phyloP scores from a whole-genome alignment of 2,113 vertebrate species.

The Chlorodrepanis virens region DNA sequence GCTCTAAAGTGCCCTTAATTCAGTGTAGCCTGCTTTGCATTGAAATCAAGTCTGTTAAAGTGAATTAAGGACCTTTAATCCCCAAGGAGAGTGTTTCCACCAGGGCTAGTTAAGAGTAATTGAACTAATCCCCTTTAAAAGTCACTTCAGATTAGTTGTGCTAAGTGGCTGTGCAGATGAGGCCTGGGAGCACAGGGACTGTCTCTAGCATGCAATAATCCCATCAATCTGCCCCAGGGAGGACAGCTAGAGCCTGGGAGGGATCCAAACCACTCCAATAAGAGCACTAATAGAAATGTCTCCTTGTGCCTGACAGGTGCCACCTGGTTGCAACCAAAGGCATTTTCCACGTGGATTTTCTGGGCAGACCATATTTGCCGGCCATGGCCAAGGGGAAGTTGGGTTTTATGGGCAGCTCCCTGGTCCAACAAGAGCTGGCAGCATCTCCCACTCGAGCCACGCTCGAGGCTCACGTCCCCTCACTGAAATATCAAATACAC shows the following conservation, averaged over 20 bases:
- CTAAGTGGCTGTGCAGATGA: constrained; percentile 42
- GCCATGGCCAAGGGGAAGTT: not conserved
- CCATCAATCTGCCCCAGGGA: constrained; percentile 29
- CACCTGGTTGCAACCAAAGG: constrained; percentile 42
- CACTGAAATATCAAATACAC: rapidly evolving
- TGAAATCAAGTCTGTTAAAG: not conserved
- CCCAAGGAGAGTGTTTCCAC: constrained; percentile 9
- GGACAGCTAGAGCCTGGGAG: constrained; percentile 25
- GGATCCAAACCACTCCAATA: constrained; percentile 21
- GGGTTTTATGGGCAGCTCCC: not conserved
- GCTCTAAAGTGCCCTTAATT: constrained; percentile 9
- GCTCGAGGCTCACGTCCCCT: not conserved
- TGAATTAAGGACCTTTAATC: constrained; percentile 46
- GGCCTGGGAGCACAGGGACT: constrained; percentile 11
- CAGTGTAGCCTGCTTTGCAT: constrained; percentile 40
- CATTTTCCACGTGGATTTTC: constrained; percentile 19
- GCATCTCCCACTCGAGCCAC: not conserved
- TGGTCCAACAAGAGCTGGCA: not conserved
- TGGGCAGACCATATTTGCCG: not conserved
- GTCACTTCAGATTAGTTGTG: constrained; percentile 48
- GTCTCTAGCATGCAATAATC: constrained; percentile 29
- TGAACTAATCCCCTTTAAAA: constrained; percentile 68
- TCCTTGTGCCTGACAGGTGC: constrained; percentile 54
- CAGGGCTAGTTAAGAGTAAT: constrained; percentile 48
- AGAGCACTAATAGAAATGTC: constrained; percentile 40